A percentile compares a stretch with the other conserved stretches of the same genome.
Conservation (phyloP, 2,797 vertebrate species). For the Arnoldichthys spilopterus region DNA sequence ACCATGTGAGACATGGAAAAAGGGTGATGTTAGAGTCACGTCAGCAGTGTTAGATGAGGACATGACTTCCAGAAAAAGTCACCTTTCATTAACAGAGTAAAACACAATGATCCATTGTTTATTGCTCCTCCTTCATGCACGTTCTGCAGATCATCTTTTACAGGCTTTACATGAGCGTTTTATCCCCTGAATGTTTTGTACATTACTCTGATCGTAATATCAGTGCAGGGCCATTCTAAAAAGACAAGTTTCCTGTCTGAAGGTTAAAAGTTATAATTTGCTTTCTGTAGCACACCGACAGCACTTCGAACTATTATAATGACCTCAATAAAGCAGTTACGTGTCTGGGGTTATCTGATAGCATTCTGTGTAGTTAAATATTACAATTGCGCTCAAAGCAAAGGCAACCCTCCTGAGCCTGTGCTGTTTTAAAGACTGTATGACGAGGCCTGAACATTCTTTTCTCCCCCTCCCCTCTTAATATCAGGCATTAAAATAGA, state of each 20-base stretch:
- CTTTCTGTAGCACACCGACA: slow-evolving; percentile 22
- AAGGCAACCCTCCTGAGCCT: slow-evolving; percentile 33
- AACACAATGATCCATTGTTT: neutral
- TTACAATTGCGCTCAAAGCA: slow-evolving; percentile 23
- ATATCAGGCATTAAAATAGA: slow-evolving; percentile 53
- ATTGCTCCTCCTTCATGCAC: neutral
- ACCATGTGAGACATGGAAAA: neutral
- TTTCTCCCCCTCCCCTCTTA: slow-evolving; percentile 14
- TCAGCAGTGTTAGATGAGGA: neutral
- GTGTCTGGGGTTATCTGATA: slow-evolving; percentile 33
- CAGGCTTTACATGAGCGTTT: slow-evolving; percentile 20
- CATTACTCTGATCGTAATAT: slow-evolving; percentile 38
- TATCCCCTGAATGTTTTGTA: slow-evolving; percentile 32
- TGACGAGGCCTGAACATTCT: slow-evolving; percentile 55
- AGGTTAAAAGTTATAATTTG: slow-evolving; percentile 29
- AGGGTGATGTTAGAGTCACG: neutral
- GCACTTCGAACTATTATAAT: slow-evolving; percentile 28
- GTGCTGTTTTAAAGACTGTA: slow-evolving; percentile 34
- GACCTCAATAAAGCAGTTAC: slow-evolving; percentile 52
- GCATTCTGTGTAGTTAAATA: slow-evolving; percentile 43
- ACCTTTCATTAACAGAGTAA: neutral
- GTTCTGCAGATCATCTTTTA: slow-evolving; percentile 26
- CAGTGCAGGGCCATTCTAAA: slow-evolving; percentile 24
- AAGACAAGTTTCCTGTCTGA: slow-evolving; percentile 32
- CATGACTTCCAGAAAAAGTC: no score